Evolutionary conservation across 2,797 vertebrate genomes (phyloP), one percentile per base, ranked within the genome.

Genomic region (Adrianichthys oophorus): DNA sequence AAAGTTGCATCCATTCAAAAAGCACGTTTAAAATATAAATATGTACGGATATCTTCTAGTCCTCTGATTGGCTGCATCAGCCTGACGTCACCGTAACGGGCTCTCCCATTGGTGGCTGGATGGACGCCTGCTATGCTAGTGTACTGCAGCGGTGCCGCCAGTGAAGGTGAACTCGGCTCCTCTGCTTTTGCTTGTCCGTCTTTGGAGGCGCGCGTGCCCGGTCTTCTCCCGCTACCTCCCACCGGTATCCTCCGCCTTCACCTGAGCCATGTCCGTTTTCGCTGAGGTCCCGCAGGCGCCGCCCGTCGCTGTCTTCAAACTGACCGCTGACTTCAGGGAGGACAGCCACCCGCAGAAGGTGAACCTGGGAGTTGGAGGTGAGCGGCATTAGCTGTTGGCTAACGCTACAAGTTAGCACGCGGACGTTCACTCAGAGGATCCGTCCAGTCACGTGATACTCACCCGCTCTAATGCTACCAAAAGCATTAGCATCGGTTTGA

Each of bases 281-380:
- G 73, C 81, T 16, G 88, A 94, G 8, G 94, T 98, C 15, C 95
- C 96, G 0, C 91, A 83, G 68, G 93, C 96, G 0, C 89, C 90
- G 1, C 95, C 97, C 0, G 95, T 98, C 2, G 92, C 94, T 0
- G 95, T 98, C 12, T 98, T 98, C 74, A 96, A 98, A 58, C 93
- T 98, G 52, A 92, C 92, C 0, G 94, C 95, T 0, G 97, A 98
- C 63, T 98, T 98, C 82, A 90, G 94, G 19, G 93, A 93, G 54
- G 96, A 98, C 74, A 44, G 73, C 16, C 89, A 95, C 74, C 68
- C 94, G 29, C 91, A 90, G 84, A 98, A 98, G 88, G 95, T 98
- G 91, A 98, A 98, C 59, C 85, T 98, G 42, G 96, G 97, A 74
- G 95, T 97, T 1, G 97, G 97, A 92, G 97, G 96, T 97, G 88